phyloP scores from a whole-genome alignment of 2,888 invertebrate species.

The Catocala fraxini region DNA sequence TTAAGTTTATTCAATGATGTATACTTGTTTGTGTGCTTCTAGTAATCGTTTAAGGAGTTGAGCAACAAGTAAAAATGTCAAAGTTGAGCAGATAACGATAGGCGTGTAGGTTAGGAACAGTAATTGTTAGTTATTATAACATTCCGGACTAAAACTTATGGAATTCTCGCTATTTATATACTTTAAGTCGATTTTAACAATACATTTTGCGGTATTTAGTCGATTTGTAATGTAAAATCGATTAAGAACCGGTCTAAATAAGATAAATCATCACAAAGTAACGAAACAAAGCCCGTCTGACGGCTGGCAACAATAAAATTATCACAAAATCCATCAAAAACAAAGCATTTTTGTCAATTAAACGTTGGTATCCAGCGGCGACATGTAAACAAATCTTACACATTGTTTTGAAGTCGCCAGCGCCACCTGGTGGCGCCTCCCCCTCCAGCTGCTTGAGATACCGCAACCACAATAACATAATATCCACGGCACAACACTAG shows the following conservation, averaged over 20 bases:
- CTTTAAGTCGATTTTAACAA: conserved; percentile 26
- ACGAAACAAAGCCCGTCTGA: conserved; percentile 9
- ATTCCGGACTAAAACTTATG: conserved; percentile 36
- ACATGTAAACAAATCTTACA: conserved; percentile 71
- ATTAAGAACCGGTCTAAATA: background rate
- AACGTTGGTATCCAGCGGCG: conserved; percentile 42
- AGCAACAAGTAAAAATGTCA: conserved; percentile 47
- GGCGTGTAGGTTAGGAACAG: conserved; percentile 22
- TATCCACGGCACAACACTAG: conserved; percentile 66
- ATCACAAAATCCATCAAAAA: conserved; percentile 29
- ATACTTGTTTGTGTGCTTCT: background rate
- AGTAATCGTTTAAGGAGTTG: conserved; percentile 8
- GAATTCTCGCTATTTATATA: conserved; percentile 22
- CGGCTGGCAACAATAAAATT: background rate
- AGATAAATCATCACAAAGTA: background rate
- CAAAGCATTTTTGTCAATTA: conserved; percentile 31
- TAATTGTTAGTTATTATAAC: conserved; percentile 37
- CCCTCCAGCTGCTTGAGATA: conserved; percentile 83
- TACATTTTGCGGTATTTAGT: background rate
- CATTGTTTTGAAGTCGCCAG: conserved; percentile 80
- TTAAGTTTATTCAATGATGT: background rate
- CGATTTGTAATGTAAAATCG: background rate
- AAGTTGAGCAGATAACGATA: conserved; percentile 46
- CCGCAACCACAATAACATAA: conserved; percentile 84
- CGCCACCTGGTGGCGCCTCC: conserved; percentile 77